These are phyloP conservation scores for Lophochroa leadbeateri DNA, from an alignment of 2,113 vertebrate species.

Conservation along the genomic window DNA sequence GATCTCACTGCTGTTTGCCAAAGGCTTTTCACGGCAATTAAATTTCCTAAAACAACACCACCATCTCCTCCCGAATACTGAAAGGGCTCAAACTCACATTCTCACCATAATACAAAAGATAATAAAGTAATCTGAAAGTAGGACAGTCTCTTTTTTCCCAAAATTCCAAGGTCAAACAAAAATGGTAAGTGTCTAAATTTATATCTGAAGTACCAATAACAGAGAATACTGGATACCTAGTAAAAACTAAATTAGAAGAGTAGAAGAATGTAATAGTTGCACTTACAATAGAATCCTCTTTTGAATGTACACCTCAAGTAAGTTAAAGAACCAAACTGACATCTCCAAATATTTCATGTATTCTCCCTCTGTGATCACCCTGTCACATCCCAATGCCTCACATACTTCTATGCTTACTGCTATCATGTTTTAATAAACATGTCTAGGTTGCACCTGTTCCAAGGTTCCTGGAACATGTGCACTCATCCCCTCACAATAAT, in stretches of 20 bases:
- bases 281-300: not conserved
- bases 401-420: not conserved
- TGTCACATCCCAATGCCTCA: not conserved
- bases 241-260: not conserved
- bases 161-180: not conserved
- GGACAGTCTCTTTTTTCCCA: not conserved
- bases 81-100: not conserved
- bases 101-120: not conserved
- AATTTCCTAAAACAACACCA: not conserved
- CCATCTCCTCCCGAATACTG: not conserved
- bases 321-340: not conserved
- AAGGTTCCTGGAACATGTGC: not conserved
- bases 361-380: not conserved
- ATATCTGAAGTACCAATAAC: not conserved
- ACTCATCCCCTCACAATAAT: not conserved
- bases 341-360: not conserved
- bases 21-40: not conserved
- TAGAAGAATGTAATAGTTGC: not conserved
- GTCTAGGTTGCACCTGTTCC: constrained; percentile 34
- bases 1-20: not conserved
- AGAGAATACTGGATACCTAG: not conserved
- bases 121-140: not conserved
- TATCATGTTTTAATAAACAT: constrained; percentile 9
- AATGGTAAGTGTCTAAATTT: not conserved
- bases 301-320: not conserved